These are phyloP conservation scores for Characodon lateralis DNA, from an alignment of 2,797 vertebrate genomes.

Conservation along the genomic window DNA sequence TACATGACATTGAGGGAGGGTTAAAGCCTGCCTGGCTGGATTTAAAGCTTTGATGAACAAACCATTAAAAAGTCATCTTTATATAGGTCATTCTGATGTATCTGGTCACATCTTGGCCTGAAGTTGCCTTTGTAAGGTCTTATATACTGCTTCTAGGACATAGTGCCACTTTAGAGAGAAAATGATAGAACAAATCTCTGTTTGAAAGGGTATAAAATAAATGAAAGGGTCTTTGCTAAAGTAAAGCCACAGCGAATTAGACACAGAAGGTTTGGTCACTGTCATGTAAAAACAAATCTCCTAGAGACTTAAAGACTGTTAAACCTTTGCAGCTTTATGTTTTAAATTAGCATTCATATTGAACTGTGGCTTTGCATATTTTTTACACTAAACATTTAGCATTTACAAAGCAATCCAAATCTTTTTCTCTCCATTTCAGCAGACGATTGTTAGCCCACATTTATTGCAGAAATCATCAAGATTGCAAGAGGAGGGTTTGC, in stretches of 20 bases:
- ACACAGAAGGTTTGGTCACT: slow-evolving; percentile 65
- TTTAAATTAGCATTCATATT: slow-evolving; percentile 62
- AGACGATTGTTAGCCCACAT: slow-evolving; percentile 32
- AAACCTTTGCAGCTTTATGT: slow-evolving; percentile 78
- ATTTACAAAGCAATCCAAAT: slow-evolving; percentile 43
- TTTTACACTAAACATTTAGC: slow-evolving; percentile 53
- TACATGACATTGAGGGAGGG: slow-evolving; percentile 34
- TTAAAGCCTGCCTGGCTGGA: slow-evolving; percentile 35
- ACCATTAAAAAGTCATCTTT: slow-evolving; percentile 31
- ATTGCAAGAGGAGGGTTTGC: background rate
- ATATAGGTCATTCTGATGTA: slow-evolving; percentile 47
- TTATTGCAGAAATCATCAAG: slow-evolving; percentile 38
- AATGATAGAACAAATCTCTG: slow-evolving; percentile 31
- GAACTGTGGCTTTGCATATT: slow-evolving; percentile 50
- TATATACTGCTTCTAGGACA: slow-evolving; percentile 42
- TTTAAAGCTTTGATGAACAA: slow-evolving; percentile 43
- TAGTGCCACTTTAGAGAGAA: slow-evolving; percentile 43
- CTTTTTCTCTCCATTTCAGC: slow-evolving; percentile 37
- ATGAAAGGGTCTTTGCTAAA: slow-evolving; percentile 47
- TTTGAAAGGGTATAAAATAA: slow-evolving; percentile 40
- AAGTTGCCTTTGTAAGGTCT: slow-evolving; percentile 30
- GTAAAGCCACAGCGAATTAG: slow-evolving; percentile 62
- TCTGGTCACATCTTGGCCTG: slow-evolving; percentile 33
- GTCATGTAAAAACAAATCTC: slow-evolving; percentile 71
- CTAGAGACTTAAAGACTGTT: slow-evolving; percentile 84